Base-by-base conservation (phyloP, 2,797 vertebrate species). In the Micromesistius poutassou region DNA sequence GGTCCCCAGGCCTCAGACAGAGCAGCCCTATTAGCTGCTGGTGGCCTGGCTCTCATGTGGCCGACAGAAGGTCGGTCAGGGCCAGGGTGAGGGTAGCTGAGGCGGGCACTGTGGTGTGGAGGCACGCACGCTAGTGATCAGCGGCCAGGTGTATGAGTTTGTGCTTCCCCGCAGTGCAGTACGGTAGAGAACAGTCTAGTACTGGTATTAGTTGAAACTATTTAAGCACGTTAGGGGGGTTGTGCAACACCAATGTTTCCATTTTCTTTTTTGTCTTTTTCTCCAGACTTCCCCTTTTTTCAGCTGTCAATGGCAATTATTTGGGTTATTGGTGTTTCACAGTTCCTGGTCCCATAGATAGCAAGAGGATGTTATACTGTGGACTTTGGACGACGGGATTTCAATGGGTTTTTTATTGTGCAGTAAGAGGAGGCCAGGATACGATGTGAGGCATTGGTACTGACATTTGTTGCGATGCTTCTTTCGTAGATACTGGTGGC, bases 401-500 rank as follows among this genome's bases (percentile, higher is more conserved):
- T 68, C 25, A 10, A 68, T 4, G 62, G n/a, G 5, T n/a, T 62
- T 25, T 30, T 28, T 28, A 28, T 79, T 74, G 81, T 75, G 71
- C 8, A 78, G 22, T 22, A 3, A 1, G 22, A 28, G 71, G 19
- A 74, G 77, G 74, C 68, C 25, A 77, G 82, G 30, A 80, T 75
- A 79, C 25, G 82, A 78, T 78, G 33, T 84, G 55, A 76, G 38
- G 7, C 1, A 77, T 78, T 50, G 75, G 16, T 30, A 8, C 0
- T 85, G 13, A 72, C 50, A 13, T 28, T 68, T 68, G 28, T 68
- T 13, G 62, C 25, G 2, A 28, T 28, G 62, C 55, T 68, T 68
- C 62, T 68, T 28, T 68, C 28, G 74, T 90, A 98, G 97, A 99
- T 99, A 90, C 96, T 99, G 84, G 97, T 99, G 91, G 97, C 97